phyloP scores from a whole-genome alignment of 2,797 vertebrate genomes.

The Margarornis squamiger region DNA sequence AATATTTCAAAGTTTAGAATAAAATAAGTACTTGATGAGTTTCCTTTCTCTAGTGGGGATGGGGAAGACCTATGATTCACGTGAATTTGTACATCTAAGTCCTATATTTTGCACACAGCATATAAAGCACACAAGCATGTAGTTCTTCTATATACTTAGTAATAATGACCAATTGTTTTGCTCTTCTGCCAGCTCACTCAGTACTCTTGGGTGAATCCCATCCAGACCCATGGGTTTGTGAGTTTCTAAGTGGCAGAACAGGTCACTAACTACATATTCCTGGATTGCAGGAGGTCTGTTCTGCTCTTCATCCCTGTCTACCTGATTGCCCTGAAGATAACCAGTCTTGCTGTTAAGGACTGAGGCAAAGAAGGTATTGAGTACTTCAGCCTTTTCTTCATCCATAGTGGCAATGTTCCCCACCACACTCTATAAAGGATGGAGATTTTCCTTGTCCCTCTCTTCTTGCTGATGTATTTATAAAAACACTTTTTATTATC shows the following conservation, averaged over 20 bases:
- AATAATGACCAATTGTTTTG: neutral
- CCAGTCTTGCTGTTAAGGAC: neutral
- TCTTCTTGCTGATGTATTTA: neutral
- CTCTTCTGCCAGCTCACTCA: neutral
- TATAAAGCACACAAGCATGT: neutral
- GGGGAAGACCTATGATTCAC: neutral
- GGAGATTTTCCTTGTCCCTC: neutral
- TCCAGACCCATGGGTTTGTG: neutral
- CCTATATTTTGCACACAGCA: neutral
- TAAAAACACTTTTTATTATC: neutral
- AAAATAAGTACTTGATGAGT: neutral
- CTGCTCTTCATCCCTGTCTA: neutral
- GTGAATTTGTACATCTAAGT: neutral
- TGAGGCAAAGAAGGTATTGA: neutral
- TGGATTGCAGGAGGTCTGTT: neutral
- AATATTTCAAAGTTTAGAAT: constrained; percentile 18
- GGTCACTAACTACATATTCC: neutral
- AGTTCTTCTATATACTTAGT: neutral
- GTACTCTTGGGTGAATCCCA: neutral
- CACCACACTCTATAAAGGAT: neutral
- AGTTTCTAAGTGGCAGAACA: neutral
- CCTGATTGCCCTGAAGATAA: neutral
- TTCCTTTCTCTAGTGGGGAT: neutral
- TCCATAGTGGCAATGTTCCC: neutral
- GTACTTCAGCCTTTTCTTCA: neutral